phyloP scores from a whole-genome alignment of 2,888 invertebrate species.

The Amphipyra tragopoginis region DNA sequence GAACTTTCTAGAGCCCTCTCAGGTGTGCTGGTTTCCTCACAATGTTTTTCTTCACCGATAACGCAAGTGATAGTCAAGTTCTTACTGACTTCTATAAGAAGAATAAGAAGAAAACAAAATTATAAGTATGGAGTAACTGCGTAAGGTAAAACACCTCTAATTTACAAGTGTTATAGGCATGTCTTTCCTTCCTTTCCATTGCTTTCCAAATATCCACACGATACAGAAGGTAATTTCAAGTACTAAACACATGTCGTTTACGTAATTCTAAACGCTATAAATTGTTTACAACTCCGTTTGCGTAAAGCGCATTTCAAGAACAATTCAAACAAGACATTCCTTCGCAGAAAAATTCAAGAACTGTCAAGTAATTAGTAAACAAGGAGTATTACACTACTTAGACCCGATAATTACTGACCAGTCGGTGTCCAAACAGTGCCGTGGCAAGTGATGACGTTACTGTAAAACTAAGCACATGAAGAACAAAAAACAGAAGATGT shows the following conservation, averaged over 20 bases:
- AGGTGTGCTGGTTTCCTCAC: too few species aligned
- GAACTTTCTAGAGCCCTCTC: too few species aligned
- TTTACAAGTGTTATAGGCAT: too few species aligned
- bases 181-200: too few species aligned
- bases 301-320: slow-evolving; percentile 24
- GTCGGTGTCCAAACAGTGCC: slow-evolving; percentile 15
- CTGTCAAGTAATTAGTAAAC: slow-evolving; percentile 34
- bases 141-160: too few species aligned
- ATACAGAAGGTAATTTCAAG: background rate
- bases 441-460: slow-evolving; percentile 16
- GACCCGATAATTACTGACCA: slow-evolving; percentile 12
- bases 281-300: slow-evolving; percentile 26
- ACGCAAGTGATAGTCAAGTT: too few species aligned
- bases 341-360: slow-evolving; percentile 50
- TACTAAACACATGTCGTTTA: background rate
- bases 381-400: slow-evolving; percentile 16
- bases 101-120: too few species aligned
- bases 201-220: background rate
- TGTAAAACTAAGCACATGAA: slow-evolving; percentile 29
- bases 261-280: slow-evolving; percentile 13
- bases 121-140: too few species aligned
- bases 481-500: slow-evolving; percentile 38
- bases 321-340: slow-evolving; percentile 50
- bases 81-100: too few species aligned
- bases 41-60: too few species aligned